Percentiles rank a stretch among this genome's conserved stretches.
These are phyloP conservation scores for Amazona vittata DNA, from an alignment of 2,113 vertebrate genomes.

Conservation along the genomic window DNA sequence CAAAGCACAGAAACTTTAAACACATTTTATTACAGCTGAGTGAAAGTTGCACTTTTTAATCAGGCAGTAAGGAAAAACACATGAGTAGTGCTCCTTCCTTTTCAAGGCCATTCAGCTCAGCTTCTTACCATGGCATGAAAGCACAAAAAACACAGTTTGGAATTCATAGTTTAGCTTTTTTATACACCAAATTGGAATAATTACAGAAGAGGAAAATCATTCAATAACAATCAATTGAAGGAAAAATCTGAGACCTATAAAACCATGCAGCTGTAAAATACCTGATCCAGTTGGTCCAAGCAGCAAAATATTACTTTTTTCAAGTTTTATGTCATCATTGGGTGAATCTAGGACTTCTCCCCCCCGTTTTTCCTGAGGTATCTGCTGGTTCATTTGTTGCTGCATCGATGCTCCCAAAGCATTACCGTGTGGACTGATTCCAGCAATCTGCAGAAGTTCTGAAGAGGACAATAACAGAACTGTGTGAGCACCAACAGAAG, in stretches of 20 bases:
- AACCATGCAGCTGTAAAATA: slow-evolving; percentile 60
- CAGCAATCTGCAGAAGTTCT: slow-evolving; percentile 98
- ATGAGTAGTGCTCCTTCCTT: background rate
- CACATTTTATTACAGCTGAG: background rate
- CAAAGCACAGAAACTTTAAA: background rate
- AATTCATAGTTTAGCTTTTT: background rate
- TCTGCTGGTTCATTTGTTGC: slow-evolving; percentile 91
- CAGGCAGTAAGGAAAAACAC: background rate
- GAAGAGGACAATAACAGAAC: background rate
- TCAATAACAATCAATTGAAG: background rate
- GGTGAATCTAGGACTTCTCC: slow-evolving; percentile 93
- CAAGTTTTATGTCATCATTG: slow-evolving; percentile 93
- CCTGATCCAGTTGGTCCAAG: slow-evolving; percentile 98
- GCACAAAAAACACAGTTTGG: background rate
- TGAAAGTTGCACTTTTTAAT: background rate
- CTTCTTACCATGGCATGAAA: background rate
- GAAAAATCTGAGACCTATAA: background rate
- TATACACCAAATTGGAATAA: background rate
- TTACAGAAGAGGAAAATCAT: background rate
- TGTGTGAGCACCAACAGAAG: background rate
- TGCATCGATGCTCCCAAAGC: slow-evolving; percentile 95
- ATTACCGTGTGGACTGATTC: slow-evolving; percentile 94
- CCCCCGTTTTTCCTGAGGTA: slow-evolving; percentile 91
- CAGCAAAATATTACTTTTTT: slow-evolving; percentile 98
- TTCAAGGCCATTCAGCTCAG: background rate